phyloP scores from a whole-genome alignment of 37 sponge, comb jelly and placozoan species.

The Spongia lamella region DNA sequence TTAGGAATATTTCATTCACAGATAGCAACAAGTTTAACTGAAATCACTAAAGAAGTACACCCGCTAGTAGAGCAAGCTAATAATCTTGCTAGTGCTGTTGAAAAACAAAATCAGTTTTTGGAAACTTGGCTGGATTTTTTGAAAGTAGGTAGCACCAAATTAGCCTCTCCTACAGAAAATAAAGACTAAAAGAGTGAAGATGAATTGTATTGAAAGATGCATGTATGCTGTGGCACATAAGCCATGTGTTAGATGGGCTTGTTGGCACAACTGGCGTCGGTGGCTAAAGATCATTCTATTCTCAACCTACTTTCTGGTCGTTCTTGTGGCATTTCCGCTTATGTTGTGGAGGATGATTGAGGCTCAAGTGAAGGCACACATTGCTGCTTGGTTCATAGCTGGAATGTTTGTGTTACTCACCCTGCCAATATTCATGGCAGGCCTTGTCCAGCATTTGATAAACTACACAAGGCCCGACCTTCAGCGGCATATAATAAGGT shows the following conservation, averaged over 20 bases:
- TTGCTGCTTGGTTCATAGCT: conserved; percentile 88
- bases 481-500: conserved; percentile 88
- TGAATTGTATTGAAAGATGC: neutral
- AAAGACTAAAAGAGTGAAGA: neutral
- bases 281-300: conserved; percentile 31
- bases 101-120: conserved; percentile 24
- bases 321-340: conserved; percentile 61
- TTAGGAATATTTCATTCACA: no score
- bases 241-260: conserved; percentile 26
- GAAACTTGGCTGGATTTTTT: neutral
- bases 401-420: conserved; percentile 84
- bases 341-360: conserved; percentile 56
- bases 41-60: conserved; percentile 26
- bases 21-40: conserved; percentile 37
- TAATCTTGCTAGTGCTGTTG: conserved; percentile 28
- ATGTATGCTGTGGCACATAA: neutral
- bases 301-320: conserved; percentile 32
- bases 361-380: conserved; percentile 18
- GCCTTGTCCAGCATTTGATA: conserved; percentile 74
- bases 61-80: conserved; percentile 43
- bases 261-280: conserved; percentile 63
- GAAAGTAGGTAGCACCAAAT: neutral
- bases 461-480: conserved; percentile 88
- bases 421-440: conserved; percentile 75
- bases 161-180: neutral